Percentiles rank a stretch among this genome's conserved stretches.
phyloP scores from a whole-genome alignment of 1,140 invertebrate species.

The Drosophila albomicans region DNA sequence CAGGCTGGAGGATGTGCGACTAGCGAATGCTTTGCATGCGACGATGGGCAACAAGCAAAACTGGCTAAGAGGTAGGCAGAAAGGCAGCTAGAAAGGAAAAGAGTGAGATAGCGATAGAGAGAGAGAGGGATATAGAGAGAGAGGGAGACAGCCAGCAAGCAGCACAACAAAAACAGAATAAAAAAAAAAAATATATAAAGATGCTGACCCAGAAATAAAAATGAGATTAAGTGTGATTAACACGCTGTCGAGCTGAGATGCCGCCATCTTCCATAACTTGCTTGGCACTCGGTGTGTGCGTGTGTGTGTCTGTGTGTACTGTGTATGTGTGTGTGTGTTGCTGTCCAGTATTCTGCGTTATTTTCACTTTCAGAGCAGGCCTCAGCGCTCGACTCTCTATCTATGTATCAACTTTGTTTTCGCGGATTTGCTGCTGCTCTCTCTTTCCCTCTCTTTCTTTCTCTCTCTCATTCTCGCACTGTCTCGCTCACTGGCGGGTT shows the following conservation, averaged over 20 bases:
- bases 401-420: conserved; percentile 25
- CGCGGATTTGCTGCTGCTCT: conserved; percentile 5
- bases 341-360: conserved; percentile 48
- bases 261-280: conserved; percentile 55
- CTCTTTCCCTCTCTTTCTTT: background rate
- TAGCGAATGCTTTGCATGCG: conserved; percentile 61
- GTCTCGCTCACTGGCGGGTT: conserved; percentile 33
- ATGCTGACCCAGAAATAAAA: conserved; percentile 84
- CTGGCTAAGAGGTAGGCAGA: conserved; percentile 13
- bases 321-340: conserved; percentile 12
- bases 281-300: conserved; percentile 17
- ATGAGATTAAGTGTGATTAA: conserved; percentile 84
- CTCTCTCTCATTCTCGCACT: conserved; percentile 1
- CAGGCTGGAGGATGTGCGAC: conserved; percentile 48
- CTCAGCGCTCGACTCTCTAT: conserved; percentile 3
- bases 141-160: background rate
- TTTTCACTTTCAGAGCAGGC: conserved; percentile 59
- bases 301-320: too few species aligned
- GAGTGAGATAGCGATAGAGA: background rate
- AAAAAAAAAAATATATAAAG: conserved; percentile 70
- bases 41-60: conserved; percentile 17
- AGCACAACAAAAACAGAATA: conserved; percentile 6
- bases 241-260: conserved; percentile 73
- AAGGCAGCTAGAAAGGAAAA: background rate
- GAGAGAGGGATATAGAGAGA: too few species aligned